Conservation (phyloP, 1,140 invertebrate species). For the Homarus americanus region DNA sequence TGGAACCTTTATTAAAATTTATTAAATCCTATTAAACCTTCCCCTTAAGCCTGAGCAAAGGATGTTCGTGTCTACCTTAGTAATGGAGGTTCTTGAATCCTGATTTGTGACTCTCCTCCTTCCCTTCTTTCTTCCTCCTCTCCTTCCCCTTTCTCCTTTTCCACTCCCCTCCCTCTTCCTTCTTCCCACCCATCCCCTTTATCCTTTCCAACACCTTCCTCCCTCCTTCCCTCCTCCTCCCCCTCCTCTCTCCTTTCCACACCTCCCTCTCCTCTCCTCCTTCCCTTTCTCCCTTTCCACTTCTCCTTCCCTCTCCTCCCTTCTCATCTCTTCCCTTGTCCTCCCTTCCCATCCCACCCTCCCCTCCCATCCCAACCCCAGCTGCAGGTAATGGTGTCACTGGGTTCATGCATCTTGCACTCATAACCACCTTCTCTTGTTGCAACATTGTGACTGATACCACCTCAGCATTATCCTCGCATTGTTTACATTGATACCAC, state of each 20-base stretch:
- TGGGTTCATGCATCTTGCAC: no score
- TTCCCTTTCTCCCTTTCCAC: not conserved
- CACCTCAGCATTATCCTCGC: no score
- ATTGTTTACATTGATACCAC: no score
- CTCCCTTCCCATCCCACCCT: no score
- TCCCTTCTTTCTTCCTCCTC: not conserved
- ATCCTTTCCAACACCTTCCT: not conserved
- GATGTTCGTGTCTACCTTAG: no score
- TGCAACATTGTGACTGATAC: no score
- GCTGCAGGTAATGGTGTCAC: no score
- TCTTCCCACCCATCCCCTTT: not conserved
- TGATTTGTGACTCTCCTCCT: not conserved
- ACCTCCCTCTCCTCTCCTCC: not conserved
- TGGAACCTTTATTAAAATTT: no score
- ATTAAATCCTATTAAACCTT: no score
- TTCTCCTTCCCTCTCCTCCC: not conserved
- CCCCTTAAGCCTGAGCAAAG: no score
- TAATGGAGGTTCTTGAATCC: no score
- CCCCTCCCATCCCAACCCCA: not conserved
- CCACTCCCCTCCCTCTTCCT: not conserved
- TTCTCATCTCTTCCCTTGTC: not conserved
- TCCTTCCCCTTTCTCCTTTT: not conserved
- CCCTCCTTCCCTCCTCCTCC: not conserved
- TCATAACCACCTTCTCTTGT: no score
- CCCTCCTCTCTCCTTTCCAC: not conserved